phyloP scores from a whole-genome alignment of 2,113 vertebrate genomes.

The Pelecanus crispus region DNA sequence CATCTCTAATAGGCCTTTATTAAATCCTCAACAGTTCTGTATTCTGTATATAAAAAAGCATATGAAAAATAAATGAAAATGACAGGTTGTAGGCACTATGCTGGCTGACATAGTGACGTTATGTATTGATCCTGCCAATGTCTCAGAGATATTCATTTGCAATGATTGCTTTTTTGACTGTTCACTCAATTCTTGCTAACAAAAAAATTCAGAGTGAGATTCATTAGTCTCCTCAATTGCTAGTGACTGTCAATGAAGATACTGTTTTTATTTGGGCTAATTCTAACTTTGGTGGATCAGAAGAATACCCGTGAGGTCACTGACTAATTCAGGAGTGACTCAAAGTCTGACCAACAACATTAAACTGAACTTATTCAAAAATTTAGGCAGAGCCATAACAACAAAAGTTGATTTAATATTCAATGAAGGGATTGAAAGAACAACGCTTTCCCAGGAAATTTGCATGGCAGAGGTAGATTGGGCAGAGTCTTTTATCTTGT shows the following conservation, averaged over 20 bases:
- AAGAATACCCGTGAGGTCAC: background rate
- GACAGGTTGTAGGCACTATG: background rate
- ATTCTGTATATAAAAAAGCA: background rate
- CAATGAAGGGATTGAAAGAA: background rate
- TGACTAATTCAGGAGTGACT: background rate
- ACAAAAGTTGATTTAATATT: background rate
- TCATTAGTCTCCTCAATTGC: background rate
- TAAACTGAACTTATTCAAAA: background rate
- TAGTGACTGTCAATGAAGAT: background rate
- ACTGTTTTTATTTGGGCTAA: background rate
- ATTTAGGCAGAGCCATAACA: background rate
- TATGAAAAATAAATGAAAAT: background rate
- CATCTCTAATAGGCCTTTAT: background rate
- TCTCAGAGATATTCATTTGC: background rate
- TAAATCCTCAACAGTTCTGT: background rate
- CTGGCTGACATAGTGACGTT: background rate
- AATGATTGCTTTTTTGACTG: background rate
- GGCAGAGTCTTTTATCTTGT: background rate
- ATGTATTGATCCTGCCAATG: background rate
- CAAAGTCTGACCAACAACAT: background rate
- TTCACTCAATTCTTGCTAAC: conserved; percentile 1
- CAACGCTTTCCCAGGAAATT: background rate
- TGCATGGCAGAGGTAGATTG: background rate
- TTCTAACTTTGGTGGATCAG: background rate
- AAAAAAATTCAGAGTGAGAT: background rate